Evolutionary conservation across 2,888 invertebrate species (phyloP).

Genomic region (Teleogryllus oceanicus): DNA sequence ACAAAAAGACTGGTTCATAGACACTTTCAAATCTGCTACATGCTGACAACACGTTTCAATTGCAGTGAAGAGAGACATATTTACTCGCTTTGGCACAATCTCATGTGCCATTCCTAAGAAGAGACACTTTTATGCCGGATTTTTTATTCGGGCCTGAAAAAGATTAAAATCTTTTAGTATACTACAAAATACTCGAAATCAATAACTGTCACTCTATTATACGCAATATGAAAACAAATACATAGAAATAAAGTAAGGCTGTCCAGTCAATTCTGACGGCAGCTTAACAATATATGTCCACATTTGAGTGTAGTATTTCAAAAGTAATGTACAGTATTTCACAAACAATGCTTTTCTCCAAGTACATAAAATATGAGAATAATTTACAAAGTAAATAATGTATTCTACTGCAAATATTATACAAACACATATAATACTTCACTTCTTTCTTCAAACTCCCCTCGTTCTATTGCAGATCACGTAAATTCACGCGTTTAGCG

Average conservation of each 20-base stretch:
- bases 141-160: too few relatives aligned
- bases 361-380: background rate
- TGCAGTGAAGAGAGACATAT: background rate
- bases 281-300: too few relatives aligned
- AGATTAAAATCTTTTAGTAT: too few relatives aligned
- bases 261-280: too few relatives aligned
- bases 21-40: background rate
- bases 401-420: background rate
- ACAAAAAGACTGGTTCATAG: background rate
- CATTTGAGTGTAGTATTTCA: too few relatives aligned
- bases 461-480: background rate
- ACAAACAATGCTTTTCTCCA: too few relatives aligned
- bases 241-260: too few relatives aligned
- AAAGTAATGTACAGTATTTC: too few relatives aligned
- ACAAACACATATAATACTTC: background rate
- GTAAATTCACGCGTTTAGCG: slow-evolving; percentile 6
- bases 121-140: too few relatives aligned
- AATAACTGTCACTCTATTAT: too few relatives aligned
- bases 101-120: background rate
- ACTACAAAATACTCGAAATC: too few relatives aligned
- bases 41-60: background rate
- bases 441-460: slow-evolving; percentile 18
- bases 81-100: background rate
- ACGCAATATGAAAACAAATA: too few relatives aligned
- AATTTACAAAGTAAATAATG: background rate